Conservation (phyloP, 1,140 invertebrate species). For the Trypoxylus dichotomus region DNA sequence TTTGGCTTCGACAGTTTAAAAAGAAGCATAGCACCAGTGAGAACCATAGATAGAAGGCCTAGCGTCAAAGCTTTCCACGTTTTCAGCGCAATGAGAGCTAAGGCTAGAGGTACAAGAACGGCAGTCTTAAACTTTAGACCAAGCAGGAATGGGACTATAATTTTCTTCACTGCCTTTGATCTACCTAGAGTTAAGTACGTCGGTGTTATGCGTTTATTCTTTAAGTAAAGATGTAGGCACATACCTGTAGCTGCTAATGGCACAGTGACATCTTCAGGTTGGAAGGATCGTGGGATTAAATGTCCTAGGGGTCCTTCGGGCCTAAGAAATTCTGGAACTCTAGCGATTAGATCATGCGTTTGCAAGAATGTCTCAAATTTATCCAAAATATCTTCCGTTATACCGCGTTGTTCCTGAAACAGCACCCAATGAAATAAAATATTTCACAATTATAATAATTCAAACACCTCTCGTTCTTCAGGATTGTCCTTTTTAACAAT, state of each 20-base stretch:
- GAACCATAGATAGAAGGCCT: constrained; percentile 78
- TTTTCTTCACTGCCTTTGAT: constrained; percentile 77
- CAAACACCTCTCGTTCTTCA: constrained; percentile 51
- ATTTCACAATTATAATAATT: background rate
- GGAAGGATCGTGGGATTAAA: constrained; percentile 68
- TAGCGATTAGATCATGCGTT: constrained; percentile 65
- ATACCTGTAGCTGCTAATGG: constrained; percentile 59
- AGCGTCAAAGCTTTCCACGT: constrained; percentile 86
- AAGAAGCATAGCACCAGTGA: constrained; percentile 78
- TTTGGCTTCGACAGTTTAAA: constrained; percentile 85
- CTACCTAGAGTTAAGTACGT: constrained; percentile 40
- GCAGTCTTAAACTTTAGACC: constrained; percentile 84
- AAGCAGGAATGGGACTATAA: constrained; percentile 79
- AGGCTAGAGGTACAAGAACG: constrained; percentile 74
- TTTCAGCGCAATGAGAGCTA: constrained; percentile 80
- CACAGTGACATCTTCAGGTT: constrained; percentile 68
- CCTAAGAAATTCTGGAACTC: constrained; percentile 63
- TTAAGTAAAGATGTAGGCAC: background rate
- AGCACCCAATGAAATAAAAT: constrained; percentile 31
- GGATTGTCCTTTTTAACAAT: constrained; percentile 64
- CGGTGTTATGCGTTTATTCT: background rate
- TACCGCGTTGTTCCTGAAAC: constrained; percentile 44
- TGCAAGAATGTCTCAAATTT: constrained; percentile 66
- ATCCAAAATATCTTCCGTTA: constrained; percentile 58
- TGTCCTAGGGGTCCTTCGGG: constrained; percentile 58